A percentile compares a stretch with the other conserved stretches of the same genome.
Evolutionary conservation across 2,888 invertebrate genomes (phyloP).

Genomic region (Halictus ligatus): DNA sequence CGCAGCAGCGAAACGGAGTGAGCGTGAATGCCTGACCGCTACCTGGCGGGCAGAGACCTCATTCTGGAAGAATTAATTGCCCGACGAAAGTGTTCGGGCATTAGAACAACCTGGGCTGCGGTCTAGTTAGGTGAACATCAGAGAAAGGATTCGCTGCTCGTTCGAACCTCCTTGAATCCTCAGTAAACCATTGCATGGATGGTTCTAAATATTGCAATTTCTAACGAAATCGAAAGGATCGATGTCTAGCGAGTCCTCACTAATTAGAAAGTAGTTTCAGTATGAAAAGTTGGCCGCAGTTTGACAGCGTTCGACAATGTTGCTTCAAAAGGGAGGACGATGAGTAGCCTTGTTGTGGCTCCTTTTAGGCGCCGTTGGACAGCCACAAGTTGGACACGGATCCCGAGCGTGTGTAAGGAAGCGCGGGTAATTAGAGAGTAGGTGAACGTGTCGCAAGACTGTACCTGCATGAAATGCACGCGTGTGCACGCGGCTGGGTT

Average conservation of each 20-base stretch:
- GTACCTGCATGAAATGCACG: slow-evolving; percentile 25
- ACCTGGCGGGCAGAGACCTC: neutral
- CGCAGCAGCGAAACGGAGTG: neutral
- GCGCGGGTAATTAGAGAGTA: slow-evolving; percentile 61
- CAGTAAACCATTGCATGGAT: neutral
- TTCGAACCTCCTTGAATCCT: neutral
- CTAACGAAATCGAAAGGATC: too few relatives aligned
- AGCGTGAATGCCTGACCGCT: neutral
- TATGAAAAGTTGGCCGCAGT: neutral
- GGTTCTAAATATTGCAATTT: neutral
- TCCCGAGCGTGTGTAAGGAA: slow-evolving; percentile 49
- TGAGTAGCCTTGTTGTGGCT: slow-evolving; percentile 24
- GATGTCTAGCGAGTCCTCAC: too few relatives aligned
- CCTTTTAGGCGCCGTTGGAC: slow-evolving; percentile 24
- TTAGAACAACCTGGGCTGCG: neutral
- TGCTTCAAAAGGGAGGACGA: neutral
- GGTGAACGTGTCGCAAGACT: slow-evolving; percentile 63
- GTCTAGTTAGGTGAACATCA: neutral
- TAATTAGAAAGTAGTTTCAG: neutral
- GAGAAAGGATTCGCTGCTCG: neutral
- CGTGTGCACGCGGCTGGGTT: slow-evolving; percentile 21
- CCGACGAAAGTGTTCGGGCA: neutral
- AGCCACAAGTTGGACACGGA: slow-evolving; percentile 33
- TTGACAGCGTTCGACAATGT: neutral
- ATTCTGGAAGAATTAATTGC: neutral